Percentiles rank a stretch among this genome's conserved stretches.
These are phyloP conservation scores for Orcinus orca DNA, from an alignment of 2,113 vertebrate species.

Conservation along the genomic window DNA sequence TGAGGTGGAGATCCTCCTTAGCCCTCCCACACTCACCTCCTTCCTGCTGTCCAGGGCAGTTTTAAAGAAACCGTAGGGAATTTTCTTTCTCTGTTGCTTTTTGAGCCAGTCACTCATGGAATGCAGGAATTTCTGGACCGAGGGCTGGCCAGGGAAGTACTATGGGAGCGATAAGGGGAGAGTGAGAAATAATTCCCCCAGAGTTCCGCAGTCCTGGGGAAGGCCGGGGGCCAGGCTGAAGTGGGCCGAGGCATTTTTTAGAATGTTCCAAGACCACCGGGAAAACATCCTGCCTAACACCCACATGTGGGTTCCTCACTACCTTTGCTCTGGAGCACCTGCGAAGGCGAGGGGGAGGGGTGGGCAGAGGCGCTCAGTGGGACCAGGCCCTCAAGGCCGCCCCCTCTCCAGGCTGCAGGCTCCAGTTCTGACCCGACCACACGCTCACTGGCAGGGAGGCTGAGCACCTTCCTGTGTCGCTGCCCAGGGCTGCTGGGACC, in stretches of 20 bases:
- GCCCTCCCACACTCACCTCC: slow-evolving; percentile 82
- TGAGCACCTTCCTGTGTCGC: background rate
- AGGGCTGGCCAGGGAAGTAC: slow-evolving; percentile 91
- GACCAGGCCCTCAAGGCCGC: background rate
- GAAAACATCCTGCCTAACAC: background rate
- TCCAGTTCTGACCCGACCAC: background rate
- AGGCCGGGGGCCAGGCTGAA: background rate
- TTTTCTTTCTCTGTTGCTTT: slow-evolving; percentile 75
- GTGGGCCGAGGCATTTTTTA: background rate
- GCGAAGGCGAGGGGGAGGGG: background rate
- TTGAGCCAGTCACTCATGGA: slow-evolving; percentile 84
- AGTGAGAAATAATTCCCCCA: background rate
- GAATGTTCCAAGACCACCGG: background rate
- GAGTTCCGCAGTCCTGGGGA: background rate
- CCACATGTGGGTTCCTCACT: background rate
- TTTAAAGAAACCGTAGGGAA: slow-evolving; percentile 83
- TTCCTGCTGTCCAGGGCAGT: slow-evolving; percentile 83
- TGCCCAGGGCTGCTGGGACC: background rate
- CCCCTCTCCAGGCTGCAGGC: background rate
- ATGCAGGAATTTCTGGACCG: slow-evolving; percentile 86
- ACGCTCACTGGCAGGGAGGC: background rate
- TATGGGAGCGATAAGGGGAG: slow-evolving; percentile 59
- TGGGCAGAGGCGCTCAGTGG: background rate
- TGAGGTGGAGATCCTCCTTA: background rate
- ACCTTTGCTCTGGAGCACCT: background rate